Conservation (phyloP, 1,140 invertebrate species). For the Lepidurus arcticus region DNA sequence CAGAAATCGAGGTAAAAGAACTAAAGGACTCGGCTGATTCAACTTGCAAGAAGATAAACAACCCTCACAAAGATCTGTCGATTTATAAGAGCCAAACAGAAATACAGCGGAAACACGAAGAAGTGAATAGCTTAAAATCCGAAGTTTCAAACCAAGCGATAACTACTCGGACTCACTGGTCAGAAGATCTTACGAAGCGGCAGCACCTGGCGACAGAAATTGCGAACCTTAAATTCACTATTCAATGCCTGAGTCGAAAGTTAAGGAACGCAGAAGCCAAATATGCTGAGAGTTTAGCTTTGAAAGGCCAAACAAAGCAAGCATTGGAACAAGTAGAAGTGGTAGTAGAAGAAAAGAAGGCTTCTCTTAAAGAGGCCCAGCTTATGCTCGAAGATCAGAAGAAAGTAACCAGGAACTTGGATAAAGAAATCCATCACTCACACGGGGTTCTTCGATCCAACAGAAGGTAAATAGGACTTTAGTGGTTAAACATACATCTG, state of each 20-base stretch:
- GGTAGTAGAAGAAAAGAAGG: not conserved
- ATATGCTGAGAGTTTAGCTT: not conserved
- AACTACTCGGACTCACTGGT: not conserved
- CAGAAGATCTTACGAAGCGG: not conserved
- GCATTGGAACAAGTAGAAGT: not conserved
- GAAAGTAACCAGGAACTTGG: not conserved
- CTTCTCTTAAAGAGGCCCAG: not conserved
- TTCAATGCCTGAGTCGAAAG: not conserved
- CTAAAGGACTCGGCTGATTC: not conserved
- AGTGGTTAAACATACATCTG: not conserved
- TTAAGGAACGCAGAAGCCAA: not conserved
- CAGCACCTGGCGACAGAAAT: not conserved
- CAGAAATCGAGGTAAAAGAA: not conserved
- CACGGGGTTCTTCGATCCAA: not conserved
- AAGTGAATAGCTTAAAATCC: not conserved
- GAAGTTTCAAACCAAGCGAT: not conserved
- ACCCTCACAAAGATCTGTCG: not conserved
- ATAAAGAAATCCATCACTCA: not conserved
- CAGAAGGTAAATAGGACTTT: not conserved
- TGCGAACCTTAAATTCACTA: not conserved
- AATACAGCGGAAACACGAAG: not conserved
- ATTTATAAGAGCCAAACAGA: not conserved
- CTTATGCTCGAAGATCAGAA: not conserved
- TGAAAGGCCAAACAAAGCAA: not conserved
- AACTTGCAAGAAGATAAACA: not conserved